Percentiles rank a stretch among this genome's conserved stretches.
phyloP scores from a whole-genome alignment of 2,888 invertebrate genomes.

The Clanis bilineata region DNA sequence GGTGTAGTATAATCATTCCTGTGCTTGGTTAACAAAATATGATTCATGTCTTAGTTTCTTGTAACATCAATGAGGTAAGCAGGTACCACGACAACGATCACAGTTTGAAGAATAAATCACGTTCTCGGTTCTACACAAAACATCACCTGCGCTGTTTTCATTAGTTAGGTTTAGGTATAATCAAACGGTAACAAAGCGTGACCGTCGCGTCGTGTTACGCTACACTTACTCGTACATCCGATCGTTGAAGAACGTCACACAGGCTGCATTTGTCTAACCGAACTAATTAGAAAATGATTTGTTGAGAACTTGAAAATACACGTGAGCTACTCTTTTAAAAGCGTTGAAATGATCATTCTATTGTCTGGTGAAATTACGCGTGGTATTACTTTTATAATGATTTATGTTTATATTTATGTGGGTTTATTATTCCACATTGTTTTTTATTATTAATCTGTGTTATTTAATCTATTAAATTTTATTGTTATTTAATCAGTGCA shows the following conservation, averaged over 20 bases:
- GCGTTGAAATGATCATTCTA: too few relatives aligned
- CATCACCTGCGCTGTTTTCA: constrained; percentile 18
- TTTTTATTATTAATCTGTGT: too few relatives aligned
- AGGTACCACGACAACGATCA: not conserved
- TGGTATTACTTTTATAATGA: too few relatives aligned
- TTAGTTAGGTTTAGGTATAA: constrained; percentile 19
- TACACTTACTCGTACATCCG: too few relatives aligned
- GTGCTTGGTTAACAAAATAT: too few relatives aligned
- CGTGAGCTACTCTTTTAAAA: not conserved
- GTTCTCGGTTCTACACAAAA: not conserved
- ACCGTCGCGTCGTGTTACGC: constrained; percentile 29
- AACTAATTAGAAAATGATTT: not conserved
- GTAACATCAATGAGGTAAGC: not conserved
- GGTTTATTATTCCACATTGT: too few relatives aligned
- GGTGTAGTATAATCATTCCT: too few relatives aligned
- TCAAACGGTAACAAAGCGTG: constrained; percentile 27
- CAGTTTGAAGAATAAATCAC: not conserved
- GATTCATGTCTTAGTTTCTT: not conserved
- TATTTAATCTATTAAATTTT: too few relatives aligned
- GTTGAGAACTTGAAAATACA: not conserved
- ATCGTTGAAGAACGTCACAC: not conserved
- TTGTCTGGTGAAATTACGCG: too few relatives aligned
- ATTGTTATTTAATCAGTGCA: too few relatives aligned
- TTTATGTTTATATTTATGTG: too few relatives aligned
- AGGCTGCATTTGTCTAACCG: not conserved